A percentile compares a stretch with the other conserved stretches of the same genome.
These are phyloP conservation scores for Felis chaus DNA, from an alignment of 2,113 vertebrate genomes.

Conservation along the genomic window DNA sequence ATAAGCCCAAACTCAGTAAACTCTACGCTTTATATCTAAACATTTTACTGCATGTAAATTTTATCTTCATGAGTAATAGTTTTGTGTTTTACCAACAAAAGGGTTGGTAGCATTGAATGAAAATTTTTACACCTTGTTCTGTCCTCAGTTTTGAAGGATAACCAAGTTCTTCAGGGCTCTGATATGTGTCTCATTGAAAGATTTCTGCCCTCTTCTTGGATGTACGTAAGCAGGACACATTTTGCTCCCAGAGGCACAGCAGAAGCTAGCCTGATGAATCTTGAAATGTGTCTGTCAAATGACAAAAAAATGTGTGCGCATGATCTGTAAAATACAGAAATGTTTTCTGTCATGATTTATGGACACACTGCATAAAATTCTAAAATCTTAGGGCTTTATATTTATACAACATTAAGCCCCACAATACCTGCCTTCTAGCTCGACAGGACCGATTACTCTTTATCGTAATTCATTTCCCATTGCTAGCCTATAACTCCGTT, in stretches of 20 bases:
- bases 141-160: not conserved
- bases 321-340: conserved; percentile 65
- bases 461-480: conserved; percentile 47
- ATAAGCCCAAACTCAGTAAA: not conserved
- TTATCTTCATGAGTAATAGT: not conserved
- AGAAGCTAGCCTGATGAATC: conserved; percentile 32
- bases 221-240: not conserved
- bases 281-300: conserved; percentile 48
- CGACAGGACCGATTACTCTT: conserved; percentile 39
- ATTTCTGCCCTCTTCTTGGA: not conserved
- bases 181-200: not conserved
- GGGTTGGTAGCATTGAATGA: not conserved
- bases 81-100: not conserved
- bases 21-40: not conserved
- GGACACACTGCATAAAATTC: not conserved
- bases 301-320: conserved; percentile 23
- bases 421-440: conserved; percentile 46
- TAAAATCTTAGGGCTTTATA: conserved; percentile 42
- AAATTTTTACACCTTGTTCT: not conserved
- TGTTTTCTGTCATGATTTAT: conserved; percentile 15
- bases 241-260: conserved; percentile 11
- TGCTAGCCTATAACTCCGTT: not conserved
- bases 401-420: conserved; percentile 46
- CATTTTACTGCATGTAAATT: not conserved
- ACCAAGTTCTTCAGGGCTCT: not conserved